Percentiles rank a stretch among this genome's conserved stretches.
These are phyloP conservation scores for Caradrina clavipalpis DNA, from an alignment of 2,888 invertebrate species.

Conservation along the genomic window DNA sequence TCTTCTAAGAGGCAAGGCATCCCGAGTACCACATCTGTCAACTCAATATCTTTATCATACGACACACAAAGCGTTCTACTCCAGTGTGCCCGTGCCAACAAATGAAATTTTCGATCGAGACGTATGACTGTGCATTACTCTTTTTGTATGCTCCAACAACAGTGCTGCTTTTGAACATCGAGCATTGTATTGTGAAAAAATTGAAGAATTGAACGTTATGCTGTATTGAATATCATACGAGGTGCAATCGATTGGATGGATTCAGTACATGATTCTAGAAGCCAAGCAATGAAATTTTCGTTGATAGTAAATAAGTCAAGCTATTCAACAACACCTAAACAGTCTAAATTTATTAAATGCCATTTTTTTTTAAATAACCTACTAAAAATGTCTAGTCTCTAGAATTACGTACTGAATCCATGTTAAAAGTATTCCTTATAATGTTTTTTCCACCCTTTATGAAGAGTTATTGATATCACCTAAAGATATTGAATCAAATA, in stretches of 20 bases:
- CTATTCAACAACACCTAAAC: no score
- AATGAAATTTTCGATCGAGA: slow-evolving; percentile 87
- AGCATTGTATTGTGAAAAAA: slow-evolving; percentile 72
- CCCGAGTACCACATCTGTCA: slow-evolving; percentile 68
- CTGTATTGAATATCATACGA: no score
- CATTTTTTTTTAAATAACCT: no score
- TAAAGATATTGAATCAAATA: slow-evolving; percentile 1
- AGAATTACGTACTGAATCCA: no score
- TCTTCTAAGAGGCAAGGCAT: slow-evolving; percentile 48
- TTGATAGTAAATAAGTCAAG: no score
- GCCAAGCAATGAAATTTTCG: no score
- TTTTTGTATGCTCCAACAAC: slow-evolving; percentile 81
- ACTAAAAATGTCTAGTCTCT: no score
- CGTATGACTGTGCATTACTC: slow-evolving; percentile 83
- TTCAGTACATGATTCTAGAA: no score
- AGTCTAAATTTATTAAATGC: no score
- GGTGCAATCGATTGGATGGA: no score
- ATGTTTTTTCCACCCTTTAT: no score
- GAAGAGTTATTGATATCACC: neutral
- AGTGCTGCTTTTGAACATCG: slow-evolving; percentile 75
- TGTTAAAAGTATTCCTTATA: no score
- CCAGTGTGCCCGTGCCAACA: slow-evolving; percentile 78
- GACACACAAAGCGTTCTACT: slow-evolving; percentile 78
- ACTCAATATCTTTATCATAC: slow-evolving; percentile 72
- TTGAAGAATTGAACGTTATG: neutral